A percentile compares a stretch with the other conserved stretches of the same genome.
phyloP scores from a whole-genome alignment of 2,888 invertebrate genomes.

The Mantis religiosa region DNA sequence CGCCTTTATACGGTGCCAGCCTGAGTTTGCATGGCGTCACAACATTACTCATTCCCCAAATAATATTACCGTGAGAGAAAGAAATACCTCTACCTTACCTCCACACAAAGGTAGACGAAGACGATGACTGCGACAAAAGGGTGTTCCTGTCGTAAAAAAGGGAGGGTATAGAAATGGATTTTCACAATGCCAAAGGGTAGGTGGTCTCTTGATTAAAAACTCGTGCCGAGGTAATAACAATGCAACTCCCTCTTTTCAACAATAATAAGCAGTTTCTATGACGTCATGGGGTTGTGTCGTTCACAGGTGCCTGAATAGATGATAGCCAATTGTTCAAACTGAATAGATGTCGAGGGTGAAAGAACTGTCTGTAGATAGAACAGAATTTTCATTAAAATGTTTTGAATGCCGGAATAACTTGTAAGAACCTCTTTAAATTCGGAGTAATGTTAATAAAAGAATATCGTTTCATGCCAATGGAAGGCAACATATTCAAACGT shows the following conservation, averaged over 20 bases:
- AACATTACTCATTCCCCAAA: slow-evolving; percentile 25
- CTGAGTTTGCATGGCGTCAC: slow-evolving; percentile 18
- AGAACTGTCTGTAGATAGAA: background rate
- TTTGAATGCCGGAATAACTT: background rate
- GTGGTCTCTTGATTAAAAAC: slow-evolving; percentile 10
- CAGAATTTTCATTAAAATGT: background rate
- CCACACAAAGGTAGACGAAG: background rate
- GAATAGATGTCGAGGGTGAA: background rate
- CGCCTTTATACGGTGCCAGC: background rate
- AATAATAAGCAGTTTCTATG: background rate
- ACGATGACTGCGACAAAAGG: background rate
- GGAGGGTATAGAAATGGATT: background rate
- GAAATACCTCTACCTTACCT: background rate
- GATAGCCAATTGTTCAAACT: background rate
- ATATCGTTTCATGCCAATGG: too few species aligned
- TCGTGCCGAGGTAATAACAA: background rate
- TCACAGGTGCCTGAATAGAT: background rate
- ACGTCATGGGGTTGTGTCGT: background rate
- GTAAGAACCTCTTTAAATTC: background rate
- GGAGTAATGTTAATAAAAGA: too few species aligned
- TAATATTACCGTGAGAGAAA: slow-evolving; percentile 13
- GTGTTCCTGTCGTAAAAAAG: background rate
- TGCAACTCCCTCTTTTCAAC: background rate
- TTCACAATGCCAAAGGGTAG: background rate
- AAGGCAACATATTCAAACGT: too few species aligned